Evolutionary conservation across 2,113 vertebrate genomes (phyloP), one percentile per base, ranked within the genome.

Genomic region (Phyllostomus discolor): DNA sequence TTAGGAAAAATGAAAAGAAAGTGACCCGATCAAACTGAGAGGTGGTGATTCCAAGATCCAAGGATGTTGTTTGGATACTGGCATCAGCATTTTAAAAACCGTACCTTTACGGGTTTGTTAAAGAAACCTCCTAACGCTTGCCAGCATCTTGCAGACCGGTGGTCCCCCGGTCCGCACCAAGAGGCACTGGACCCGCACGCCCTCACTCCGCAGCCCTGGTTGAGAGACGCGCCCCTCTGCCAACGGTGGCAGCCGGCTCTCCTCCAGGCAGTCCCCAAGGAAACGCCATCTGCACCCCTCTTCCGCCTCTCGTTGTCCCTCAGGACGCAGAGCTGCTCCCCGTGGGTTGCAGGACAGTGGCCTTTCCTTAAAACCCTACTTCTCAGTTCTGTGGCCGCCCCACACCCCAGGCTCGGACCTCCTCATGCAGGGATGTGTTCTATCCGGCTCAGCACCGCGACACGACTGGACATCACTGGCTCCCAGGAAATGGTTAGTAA

Each of bases 1-100:
- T 35, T 17, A 90, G n/a, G 4, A 78, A 69, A 57, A 80, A 78
- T n/a, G 50, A 62, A 84, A 70, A 86, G 76, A 85, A 87, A 64
- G 11, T 9, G 73, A 64, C 2, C 4, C 19, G 48, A 79, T 73
- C 76, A 78, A 89, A 87, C 5, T 0, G 26, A 83, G 52, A 91
- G 76, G n/a, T n/a, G 72, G 15, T 46, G 46, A 84, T 48, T 88
- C 57, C 48, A 28, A 91, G 76, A 82, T 59, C 28, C 9, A 62
- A 38, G 4, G 33, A 46, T 75, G 52, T 26, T 28, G 62, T 33
- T 66, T 16, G 54, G 31, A 24, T 87, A 28, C 38, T 62, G 26
- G 73, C 57, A 46, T 24, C 28, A 48, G 57, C 48, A 28, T 87
- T 86, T 66, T 80, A 35, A 81, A 67, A 83, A 70, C 2, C 31